Evolutionary conservation across 2,797 vertebrate genomes (phyloP), one percentile per base, ranked within the genome.

Genomic region (Eospalax fontanierii): DNA sequence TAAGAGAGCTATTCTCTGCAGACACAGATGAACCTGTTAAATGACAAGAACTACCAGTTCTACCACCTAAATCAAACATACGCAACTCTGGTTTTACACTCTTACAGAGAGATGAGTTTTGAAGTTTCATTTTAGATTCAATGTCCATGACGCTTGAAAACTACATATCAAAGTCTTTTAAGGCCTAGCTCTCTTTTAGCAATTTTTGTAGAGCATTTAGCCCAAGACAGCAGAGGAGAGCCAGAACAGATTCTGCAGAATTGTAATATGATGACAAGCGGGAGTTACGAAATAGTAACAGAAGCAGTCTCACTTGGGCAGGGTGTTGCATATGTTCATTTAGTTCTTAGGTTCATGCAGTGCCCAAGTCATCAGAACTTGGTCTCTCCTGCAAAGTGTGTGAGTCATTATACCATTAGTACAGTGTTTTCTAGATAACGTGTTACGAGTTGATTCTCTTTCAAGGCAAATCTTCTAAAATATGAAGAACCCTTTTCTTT

Each of bases 41-140:
- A 57, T 65, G 68, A 50, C 14, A 33, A 50, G 30, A 73, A 85
- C 50, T 35, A 78, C 35, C 65, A 73, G 83, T 81, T 87, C 40
- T n/a, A 57, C 21, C 38, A 26, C 46, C 33, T 24, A 90, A 95
- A 79, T 76, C 54, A 87, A 93, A 83, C 59, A 16, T 80, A n/a
- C 57, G 38, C 4, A 38, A 28, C 35, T 57, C 43, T 30, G 2
- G 63, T 46, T 33, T 74, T 78, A 92, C 28, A 74, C 66, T 92
- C 61, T 89, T 73, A 35, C 18, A 26, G 61, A 92, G 57, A 50
- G n/a, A 28, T 26, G 33, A 74, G 11, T 38, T 87, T 90, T 63
- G 73, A 74, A 57, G n/a, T 40, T 89, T 76, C 75, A n/a, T 90
- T 93, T 93, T 90, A 70, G 89, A 84, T 83, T 95, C 89, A 89